Evolutionary conservation across 1,140 invertebrate species (phyloP).

Genomic region (Cataglyphis hispanica): DNA sequence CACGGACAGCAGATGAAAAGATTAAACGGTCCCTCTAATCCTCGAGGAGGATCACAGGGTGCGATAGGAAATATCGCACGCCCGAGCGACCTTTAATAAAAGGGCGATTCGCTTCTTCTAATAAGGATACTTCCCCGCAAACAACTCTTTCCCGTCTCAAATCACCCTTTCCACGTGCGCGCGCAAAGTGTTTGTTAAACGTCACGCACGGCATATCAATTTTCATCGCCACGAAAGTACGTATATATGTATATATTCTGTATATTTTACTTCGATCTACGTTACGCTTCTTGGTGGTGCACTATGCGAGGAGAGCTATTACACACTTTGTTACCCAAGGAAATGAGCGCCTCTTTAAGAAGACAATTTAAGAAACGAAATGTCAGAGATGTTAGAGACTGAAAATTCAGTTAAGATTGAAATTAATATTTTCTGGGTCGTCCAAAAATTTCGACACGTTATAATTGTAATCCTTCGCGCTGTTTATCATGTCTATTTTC

Average conservation of each 20-base stretch:
- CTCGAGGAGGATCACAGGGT: constrained; percentile 42
- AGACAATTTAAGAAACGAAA: not conserved
- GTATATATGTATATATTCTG: not conserved
- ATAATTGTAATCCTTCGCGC: not conserved
- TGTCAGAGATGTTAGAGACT: not conserved
- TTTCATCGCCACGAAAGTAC: constrained; percentile 41
- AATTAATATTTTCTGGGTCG: not conserved
- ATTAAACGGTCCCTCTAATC: constrained; percentile 60
- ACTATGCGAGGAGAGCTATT: constrained; percentile 1
- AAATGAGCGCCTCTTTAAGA: constrained; percentile 30
- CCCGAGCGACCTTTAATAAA: constrained; percentile 17
- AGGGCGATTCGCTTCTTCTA: constrained; percentile 47
- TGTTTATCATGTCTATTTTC: not conserved
- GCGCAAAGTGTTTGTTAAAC: constrained; percentile 59
- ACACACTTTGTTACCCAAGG: constrained; percentile 35
- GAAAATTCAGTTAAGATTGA: not conserved
- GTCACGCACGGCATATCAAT: constrained; percentile 47
- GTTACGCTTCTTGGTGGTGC: constrained; percentile 36
- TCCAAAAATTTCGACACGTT: not conserved
- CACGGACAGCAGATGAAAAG: constrained; percentile 37
- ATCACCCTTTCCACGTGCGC: constrained; percentile 41
- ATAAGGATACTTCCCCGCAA: constrained; percentile 51
- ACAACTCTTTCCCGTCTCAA: constrained; percentile 38
- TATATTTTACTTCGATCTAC: constrained; percentile 21
- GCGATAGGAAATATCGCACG: constrained; percentile 10